Evolutionary conservation across 35 echinoderm and acorn worm species (phyloP).

Genomic region (Ptychodera flava): DNA sequence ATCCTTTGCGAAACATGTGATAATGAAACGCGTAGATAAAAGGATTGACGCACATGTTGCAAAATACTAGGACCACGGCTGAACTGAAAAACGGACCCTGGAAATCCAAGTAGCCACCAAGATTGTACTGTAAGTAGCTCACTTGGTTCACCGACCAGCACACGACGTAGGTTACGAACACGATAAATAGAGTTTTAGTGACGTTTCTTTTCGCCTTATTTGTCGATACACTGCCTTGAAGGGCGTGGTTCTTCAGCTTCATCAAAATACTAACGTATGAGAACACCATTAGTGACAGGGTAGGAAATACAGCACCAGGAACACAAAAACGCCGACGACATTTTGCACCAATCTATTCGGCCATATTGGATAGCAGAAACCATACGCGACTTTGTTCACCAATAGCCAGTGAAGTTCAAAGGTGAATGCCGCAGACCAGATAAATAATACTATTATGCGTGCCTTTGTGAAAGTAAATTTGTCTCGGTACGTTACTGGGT

Average conservation of each 20-base stretch:
- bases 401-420: slow-evolving; percentile 64
- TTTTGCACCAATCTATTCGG: slow-evolving; percentile 37
- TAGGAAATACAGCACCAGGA: slow-evolving; percentile 62
- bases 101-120: slow-evolving; percentile 51
- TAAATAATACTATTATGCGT: slow-evolving; percentile 22
- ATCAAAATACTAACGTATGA: slow-evolving; percentile 67
- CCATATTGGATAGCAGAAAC: slow-evolving; percentile 34
- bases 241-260: slow-evolving; percentile 41
- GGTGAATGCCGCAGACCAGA: slow-evolving; percentile 52
- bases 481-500: slow-evolving; percentile 59
- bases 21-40: slow-evolving; percentile 88
- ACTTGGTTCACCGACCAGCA: slow-evolving; percentile 74
- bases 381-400: slow-evolving; percentile 17
- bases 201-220: slow-evolving; percentile 76
- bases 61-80: slow-evolving; percentile 49
- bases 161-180: slow-evolving; percentile 57
- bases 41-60: slow-evolving; percentile 83
- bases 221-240: slow-evolving; percentile 20
- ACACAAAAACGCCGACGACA: slow-evolving; percentile 43
- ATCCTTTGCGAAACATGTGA: slow-evolving; percentile 38
- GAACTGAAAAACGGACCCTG: slow-evolving; percentile 36
- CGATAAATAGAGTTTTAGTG: slow-evolving; percentile 54
- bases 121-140: slow-evolving; percentile 51
- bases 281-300: slow-evolving; percentile 69
- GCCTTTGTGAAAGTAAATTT: slow-evolving; percentile 47